Evolutionary conservation across 2,113 vertebrate genomes (phyloP).

Genomic region (Mormyrus iriodes): DNA sequence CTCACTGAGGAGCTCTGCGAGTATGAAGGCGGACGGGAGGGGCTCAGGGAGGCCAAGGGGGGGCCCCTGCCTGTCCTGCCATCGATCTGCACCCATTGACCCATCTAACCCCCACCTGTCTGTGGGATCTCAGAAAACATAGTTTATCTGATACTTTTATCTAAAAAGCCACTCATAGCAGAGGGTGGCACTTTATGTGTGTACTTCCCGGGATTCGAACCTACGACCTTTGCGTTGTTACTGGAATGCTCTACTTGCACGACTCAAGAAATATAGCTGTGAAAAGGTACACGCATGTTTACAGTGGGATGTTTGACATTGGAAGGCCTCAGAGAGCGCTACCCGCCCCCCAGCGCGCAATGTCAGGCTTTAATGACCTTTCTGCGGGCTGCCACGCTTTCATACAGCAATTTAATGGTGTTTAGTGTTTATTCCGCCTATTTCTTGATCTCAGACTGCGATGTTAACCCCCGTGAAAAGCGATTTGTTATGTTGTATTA

Average conservation of each 20-base stretch:
- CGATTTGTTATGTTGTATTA: conserved; percentile 8
- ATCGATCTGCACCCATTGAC: background rate
- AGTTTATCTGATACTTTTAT: background rate
- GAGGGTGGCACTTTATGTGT: no score
- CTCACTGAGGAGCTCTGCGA: background rate
- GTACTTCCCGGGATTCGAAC: no score
- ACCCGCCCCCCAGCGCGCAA: background rate
- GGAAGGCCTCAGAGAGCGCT: background rate
- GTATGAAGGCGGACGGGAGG: background rate
- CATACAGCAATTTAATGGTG: background rate
- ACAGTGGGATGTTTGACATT: background rate
- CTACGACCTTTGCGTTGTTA: no score
- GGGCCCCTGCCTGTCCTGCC: background rate
- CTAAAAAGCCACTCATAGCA: no score
- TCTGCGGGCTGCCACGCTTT: background rate
- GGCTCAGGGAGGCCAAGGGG: background rate
- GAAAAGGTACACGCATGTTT: background rate
- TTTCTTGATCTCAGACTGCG: background rate
- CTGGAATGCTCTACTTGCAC: no score
- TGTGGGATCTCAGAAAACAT: background rate
- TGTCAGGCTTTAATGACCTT: background rate
- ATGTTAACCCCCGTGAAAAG: conserved; percentile 7
- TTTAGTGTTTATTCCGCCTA: background rate
- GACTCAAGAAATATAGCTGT: background rate
- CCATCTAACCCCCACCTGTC: background rate